Percentiles rank a stretch among this genome's conserved stretches.
Conservation (phyloP, 2,888 invertebrate genomes). For the Fragum whitleyi region DNA sequence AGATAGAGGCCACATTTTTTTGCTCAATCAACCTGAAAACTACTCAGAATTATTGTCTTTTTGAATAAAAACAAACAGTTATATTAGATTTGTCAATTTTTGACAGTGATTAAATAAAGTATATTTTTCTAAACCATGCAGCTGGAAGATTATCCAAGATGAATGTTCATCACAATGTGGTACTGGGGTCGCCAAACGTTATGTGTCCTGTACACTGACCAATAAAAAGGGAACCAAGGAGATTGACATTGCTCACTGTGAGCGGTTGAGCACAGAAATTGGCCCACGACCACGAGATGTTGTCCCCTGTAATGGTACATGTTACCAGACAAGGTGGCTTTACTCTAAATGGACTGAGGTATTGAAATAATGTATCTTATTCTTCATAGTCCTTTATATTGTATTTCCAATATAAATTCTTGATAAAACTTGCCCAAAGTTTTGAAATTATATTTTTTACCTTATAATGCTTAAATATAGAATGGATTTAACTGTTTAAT, state of each 20-base stretch:
- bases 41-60: too few species aligned
- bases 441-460: too few species aligned
- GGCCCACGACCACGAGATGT: constrained; percentile 86
- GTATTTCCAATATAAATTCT: too few species aligned
- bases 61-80: too few species aligned
- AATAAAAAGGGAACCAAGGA: constrained; percentile 56
- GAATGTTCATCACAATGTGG: constrained; percentile 91
- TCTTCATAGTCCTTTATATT: too few species aligned
- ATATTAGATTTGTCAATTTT: too few species aligned
- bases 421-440: too few species aligned
- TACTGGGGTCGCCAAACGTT: constrained; percentile 88
- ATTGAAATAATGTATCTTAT: constrained; percentile 51
- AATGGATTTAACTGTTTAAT: too few species aligned
- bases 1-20: too few species aligned
- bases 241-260: constrained; percentile 60
- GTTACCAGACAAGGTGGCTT: constrained; percentile 89
- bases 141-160: constrained; percentile 88
- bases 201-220: constrained; percentile 88
- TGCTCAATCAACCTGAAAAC: too few species aligned
- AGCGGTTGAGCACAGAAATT: constrained; percentile 84
- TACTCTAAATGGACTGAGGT: constrained; percentile 91
- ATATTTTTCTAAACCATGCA: constrained; percentile 69
- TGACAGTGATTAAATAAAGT: too few species aligned
- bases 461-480: too few species aligned
- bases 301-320: constrained; percentile 89